phyloP scores from a whole-genome alignment of 2,888 invertebrate species.

The Patella pellucida region DNA sequence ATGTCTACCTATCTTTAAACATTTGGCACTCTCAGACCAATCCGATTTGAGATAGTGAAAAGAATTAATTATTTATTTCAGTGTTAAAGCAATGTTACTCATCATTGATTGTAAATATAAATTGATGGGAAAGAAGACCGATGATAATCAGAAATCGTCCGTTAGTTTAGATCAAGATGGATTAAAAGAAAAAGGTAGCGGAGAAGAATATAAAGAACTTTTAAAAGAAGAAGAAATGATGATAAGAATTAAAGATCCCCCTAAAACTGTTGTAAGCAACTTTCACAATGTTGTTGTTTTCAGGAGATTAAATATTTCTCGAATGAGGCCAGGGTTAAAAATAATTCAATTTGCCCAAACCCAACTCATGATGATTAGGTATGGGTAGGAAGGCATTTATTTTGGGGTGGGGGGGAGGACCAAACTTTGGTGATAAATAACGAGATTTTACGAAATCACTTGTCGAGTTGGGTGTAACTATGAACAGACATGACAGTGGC shows the following conservation, averaged over 20 bases:
- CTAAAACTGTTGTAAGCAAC: neutral
- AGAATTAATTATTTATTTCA: constrained; percentile 38
- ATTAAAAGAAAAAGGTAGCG: neutral
- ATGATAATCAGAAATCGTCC: constrained; percentile 9
- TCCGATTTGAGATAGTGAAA: neutral
- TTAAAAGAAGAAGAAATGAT: constrained; percentile 31
- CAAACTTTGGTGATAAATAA: too few species aligned
- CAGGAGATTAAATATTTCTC: too few species aligned
- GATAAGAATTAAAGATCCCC: constrained; percentile 34
- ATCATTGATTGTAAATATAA: constrained; percentile 71
- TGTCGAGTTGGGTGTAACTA: too few species aligned
- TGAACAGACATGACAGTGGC: too few species aligned
- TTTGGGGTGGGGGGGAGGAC: too few species aligned
- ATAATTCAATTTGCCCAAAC: too few species aligned
- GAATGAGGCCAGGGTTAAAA: too few species aligned
- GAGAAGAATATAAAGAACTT: constrained; percentile 34
- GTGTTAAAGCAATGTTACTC: constrained; percentile 71
- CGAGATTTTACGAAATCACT: too few species aligned
- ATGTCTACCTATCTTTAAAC: too few species aligned
- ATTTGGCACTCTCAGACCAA: too few species aligned
- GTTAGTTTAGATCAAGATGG: constrained; percentile 19
- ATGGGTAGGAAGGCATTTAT: too few species aligned
- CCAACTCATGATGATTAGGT: too few species aligned
- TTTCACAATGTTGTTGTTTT: neutral
- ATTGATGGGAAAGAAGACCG: constrained; percentile 48